These are phyloP conservation scores for Podarcis lilfordi DNA, from an alignment of 2,797 vertebrate genomes.

Conservation along the genomic window DNA sequence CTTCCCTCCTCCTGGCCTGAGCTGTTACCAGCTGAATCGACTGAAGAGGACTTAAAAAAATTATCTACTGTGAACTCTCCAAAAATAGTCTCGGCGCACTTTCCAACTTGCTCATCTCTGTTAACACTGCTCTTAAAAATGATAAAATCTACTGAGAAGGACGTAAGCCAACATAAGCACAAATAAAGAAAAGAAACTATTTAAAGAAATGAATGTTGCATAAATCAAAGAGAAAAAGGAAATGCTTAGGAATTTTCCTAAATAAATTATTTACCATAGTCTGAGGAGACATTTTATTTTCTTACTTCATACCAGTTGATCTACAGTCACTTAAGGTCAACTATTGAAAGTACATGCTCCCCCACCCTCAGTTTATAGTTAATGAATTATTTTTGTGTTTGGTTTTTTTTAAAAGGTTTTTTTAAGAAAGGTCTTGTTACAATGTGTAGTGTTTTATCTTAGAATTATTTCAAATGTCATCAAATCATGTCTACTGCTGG, in stretches of 20 bases:
- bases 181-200: background rate
- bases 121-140: background rate
- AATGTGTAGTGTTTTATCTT: background rate
- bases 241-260: background rate
- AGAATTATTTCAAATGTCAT: slow-evolving; percentile 41
- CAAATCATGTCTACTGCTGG: background rate
- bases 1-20: background rate
- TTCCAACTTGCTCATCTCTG: background rate
- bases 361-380: background rate
- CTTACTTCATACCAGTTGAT: background rate
- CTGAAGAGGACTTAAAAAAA: background rate
- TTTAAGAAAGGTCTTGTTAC: background rate
- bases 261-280: slow-evolving; percentile 13
- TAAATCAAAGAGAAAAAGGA: slow-evolving; percentile 8
- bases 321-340: background rate
- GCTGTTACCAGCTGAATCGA: background rate
- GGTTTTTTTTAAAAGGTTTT: background rate
- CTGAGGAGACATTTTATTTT: background rate
- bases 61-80: background rate
- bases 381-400: background rate
- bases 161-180: slow-evolving; percentile 7
- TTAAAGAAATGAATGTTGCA: background rate
- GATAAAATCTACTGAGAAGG: background rate
- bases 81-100: background rate
- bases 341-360: background rate